Evolutionary conservation across 1,140 invertebrate species (phyloP), one percentile per base, ranked within the genome.

Genomic region (Caenorhabditis remanei): DNA sequence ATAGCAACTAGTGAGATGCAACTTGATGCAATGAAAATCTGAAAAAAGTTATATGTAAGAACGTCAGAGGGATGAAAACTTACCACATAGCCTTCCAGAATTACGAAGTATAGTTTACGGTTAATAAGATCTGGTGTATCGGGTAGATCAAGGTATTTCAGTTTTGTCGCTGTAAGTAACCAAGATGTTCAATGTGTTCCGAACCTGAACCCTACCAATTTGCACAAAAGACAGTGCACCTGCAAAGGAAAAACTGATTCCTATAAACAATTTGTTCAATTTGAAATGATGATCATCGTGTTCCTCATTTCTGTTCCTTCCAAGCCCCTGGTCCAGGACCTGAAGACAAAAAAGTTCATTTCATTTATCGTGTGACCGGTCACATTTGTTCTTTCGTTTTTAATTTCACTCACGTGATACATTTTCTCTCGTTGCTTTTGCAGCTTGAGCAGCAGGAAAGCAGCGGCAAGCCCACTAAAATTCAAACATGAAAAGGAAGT

Each of bases 391-490:
- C 46, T 43, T 24, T 53, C 21, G 71, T 79, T 21, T 71, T 46
- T 46, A 71, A 71, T 71, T 79, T 79, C 46, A 71, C 86, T 67
- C 61, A 87, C 86, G 55, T 87, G 86, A 65, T 87, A 87, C 61
- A 87, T 75, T 65, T 75, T 82, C 61, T 83, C 55, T 87, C 86
- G n/a, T 65, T 87, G 86, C 46, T 87, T 87, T 84, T 87, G 86
- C 40, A 87, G 32, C 61, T 87, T 87, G 16, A 87, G 75, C 41
- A 87, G 41, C 4, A 87, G 56, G 50, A 87, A 87, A 6, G 75
- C 56, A 14, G 86, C 86, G 11, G 86, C 75, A 11, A 71, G 75
- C 3, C 86, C 86, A 83, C 86, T 87, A 21, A 79, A 79, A 79
- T 79, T 79, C n/a, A 48, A 50, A 79, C 40, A 79, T 50, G 46